Evolutionary conservation across 2,113 vertebrate genomes (phyloP).

Genomic region (Phylloscopus trochiloides): DNA sequence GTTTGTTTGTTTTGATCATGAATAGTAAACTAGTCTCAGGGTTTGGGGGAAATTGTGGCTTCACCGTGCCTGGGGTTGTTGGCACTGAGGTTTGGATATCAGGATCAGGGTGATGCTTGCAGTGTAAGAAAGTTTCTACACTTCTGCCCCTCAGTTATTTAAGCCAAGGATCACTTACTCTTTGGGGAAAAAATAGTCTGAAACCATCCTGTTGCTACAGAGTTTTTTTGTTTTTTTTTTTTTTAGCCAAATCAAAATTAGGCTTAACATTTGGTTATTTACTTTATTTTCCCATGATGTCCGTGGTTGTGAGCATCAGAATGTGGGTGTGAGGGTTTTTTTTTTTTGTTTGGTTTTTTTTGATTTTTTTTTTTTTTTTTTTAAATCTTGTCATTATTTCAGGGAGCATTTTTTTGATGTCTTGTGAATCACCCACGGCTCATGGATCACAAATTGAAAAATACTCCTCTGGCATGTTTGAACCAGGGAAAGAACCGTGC

Average conservation of each 20-base stretch:
- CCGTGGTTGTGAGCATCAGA: neutral
- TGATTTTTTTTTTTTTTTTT: neutral
- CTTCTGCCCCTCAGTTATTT: neutral
- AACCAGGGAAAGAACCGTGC: neutral
- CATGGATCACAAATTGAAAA: slow-evolving; percentile 38
- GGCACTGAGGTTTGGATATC: neutral
- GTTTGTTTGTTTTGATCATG: slow-evolving; percentile 19
- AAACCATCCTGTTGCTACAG: neutral
- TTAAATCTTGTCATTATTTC: slow-evolving; percentile 15
- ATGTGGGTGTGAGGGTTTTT: neutral
- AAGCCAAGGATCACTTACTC: neutral
- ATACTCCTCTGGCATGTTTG: slow-evolving; percentile 9
- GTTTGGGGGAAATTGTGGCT: neutral
- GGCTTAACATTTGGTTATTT: slow-evolving; percentile 11
- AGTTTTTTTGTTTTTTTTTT: neutral
- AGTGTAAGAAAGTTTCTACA: neutral
- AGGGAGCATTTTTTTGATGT: slow-evolving; percentile 17
- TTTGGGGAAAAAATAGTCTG: neutral
- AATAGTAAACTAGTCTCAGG: neutral
- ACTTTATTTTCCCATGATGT: neutral
- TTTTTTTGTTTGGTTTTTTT: neutral
- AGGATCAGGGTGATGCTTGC: neutral
- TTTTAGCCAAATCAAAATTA: neutral
- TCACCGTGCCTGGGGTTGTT: neutral
- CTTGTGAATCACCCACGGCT: slow-evolving; percentile 48